Conservation (phyloP, 2,113 vertebrate species). For the Carlito syrichta region DNA sequence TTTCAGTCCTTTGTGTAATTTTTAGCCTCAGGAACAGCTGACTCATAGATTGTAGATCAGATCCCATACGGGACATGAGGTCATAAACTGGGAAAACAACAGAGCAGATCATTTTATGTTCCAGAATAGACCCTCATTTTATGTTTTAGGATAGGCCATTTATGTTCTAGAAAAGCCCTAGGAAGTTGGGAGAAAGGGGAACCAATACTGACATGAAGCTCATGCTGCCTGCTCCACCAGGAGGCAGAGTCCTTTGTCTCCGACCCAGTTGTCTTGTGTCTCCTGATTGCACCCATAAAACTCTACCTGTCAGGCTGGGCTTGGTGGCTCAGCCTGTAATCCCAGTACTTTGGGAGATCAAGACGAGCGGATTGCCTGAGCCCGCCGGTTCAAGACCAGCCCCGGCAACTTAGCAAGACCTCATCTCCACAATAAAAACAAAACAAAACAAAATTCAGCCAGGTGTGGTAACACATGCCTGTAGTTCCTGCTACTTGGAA, state of each 20-base stretch:
- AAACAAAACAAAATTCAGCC: too few species aligned
- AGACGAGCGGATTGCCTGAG: too few species aligned
- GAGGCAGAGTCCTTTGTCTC: background rate
- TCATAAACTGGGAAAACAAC: background rate
- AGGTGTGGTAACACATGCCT: too few species aligned
- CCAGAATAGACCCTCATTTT: background rate
- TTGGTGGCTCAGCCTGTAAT: too few species aligned
- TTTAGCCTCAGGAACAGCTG: constrained; percentile 30
- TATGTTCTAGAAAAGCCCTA: background rate
- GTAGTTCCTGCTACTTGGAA: too few species aligned
- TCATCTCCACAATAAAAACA: too few species aligned
- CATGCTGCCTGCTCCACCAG: background rate
- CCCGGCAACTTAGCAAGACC: too few species aligned
- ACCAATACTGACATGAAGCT: background rate
- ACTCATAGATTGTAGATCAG: background rate
- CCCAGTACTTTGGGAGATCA: too few species aligned
- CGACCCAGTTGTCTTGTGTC: background rate
- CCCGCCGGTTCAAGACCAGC: too few species aligned
- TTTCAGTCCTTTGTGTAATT: background rate
- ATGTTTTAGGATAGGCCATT: background rate
- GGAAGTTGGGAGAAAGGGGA: background rate
- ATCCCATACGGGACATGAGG: background rate
- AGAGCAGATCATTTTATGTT: background rate
- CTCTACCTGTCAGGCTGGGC: too few species aligned
- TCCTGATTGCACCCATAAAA: background rate